Conservation (phyloP, 35 echinoderm and acorn worm species). For the Hemicentrotus pulcherrimus region DNA sequence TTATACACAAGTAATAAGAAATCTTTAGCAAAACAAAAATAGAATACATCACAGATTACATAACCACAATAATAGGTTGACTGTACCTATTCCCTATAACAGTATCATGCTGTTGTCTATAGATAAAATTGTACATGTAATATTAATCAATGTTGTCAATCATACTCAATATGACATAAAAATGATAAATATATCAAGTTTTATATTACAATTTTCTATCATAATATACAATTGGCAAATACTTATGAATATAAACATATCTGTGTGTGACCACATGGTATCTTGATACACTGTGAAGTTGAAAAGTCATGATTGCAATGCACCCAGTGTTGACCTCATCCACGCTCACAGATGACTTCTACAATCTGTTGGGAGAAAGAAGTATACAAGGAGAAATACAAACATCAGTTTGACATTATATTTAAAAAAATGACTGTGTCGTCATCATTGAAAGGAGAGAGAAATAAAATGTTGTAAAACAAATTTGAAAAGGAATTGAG, state of each 20-base stretch:
- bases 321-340: not conserved
- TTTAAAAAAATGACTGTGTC: not conserved
- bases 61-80: not conserved
- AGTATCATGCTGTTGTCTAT: not conserved
- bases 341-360: slow-evolving; percentile 74
- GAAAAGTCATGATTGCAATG: not conserved
- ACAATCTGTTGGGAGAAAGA: slow-evolving; percentile 61
- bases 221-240: slow-evolving; percentile 1
- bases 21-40: not conserved
- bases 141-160: not conserved
- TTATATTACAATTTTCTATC: not conserved
- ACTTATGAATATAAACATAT: not conserved
- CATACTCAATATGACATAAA: not conserved
- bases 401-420: not conserved
- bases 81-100: not conserved
- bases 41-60: not conserved
- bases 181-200: not conserved
- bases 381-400: not conserved
- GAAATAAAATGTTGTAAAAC: not conserved
- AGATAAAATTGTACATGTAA: not conserved
- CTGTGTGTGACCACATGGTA: not conserved
- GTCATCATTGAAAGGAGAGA: not conserved
- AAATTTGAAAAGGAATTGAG: not conserved
- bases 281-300: not conserved
- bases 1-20: too few relatives aligned